Conservation (phyloP, 2,888 invertebrate genomes). For the Argyresthia goedartella region DNA sequence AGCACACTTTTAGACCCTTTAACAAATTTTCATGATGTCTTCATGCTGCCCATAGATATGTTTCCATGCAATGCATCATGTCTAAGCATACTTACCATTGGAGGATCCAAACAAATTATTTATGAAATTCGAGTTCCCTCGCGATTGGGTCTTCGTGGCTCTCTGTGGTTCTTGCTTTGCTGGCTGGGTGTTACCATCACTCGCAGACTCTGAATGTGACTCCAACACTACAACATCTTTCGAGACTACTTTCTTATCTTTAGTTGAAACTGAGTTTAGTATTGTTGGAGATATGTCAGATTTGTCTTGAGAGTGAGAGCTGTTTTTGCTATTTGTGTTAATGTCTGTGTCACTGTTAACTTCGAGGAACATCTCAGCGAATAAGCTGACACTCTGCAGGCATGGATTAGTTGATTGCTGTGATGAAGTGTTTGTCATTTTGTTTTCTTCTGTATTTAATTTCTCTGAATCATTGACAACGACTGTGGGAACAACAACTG, state of each 20-base stretch:
- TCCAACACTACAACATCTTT: constrained; percentile 26
- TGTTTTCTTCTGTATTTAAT: no score
- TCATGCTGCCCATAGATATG: no score
- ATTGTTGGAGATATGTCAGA: constrained; percentile 1
- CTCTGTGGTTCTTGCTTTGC: no score
- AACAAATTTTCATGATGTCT: no score
- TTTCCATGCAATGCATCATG: background rate
- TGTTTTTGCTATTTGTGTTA: constrained; percentile 6
- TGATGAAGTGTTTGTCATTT: no score
- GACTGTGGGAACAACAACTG: no score
- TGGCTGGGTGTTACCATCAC: constrained; percentile 8
- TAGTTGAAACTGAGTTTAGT: background rate
- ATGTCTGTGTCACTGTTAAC: constrained; percentile 26
- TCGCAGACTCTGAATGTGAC: constrained; percentile 34
- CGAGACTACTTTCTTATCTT: background rate
- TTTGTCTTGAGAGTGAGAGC: background rate
- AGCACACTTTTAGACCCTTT: no score
- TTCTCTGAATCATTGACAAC: no score
- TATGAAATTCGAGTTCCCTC: constrained; percentile 28
- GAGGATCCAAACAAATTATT: constrained; percentile 49
- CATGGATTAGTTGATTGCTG: constrained; percentile 29
- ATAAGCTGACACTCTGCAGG: constrained; percentile 44
- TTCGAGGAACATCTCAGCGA: constrained; percentile 34
- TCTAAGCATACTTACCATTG: constrained; percentile 41
- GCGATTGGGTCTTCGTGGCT: no score